A percentile compares a stretch with the other conserved stretches of the same genome.
Conservation (phyloP, 2,888 invertebrate genomes). For the Pseudococcus longispinus region DNA sequence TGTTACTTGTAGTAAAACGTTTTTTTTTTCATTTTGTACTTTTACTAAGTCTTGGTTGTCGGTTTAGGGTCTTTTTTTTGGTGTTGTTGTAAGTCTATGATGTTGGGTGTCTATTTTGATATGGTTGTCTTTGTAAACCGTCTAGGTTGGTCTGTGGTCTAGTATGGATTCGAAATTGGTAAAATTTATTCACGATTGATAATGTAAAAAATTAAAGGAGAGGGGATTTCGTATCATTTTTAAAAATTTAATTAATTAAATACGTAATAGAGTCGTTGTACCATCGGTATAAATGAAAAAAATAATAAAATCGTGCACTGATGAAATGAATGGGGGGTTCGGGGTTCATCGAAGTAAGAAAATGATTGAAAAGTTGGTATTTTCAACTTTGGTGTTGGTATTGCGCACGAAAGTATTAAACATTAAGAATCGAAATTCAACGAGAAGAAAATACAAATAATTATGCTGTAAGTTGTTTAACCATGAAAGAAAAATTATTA, state of each 20-base stretch:
- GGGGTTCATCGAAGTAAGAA: background rate
- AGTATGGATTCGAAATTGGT: background rate
- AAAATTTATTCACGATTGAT: background rate
- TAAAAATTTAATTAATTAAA: background rate
- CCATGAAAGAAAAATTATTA: constrained; percentile 5
- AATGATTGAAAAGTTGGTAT: background rate
- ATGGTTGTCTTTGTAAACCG: background rate
- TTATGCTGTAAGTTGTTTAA: background rate
- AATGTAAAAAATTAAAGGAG: background rate
- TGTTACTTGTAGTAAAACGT: constrained; percentile 42
- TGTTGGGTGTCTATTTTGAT: background rate
- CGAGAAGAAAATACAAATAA: background rate
- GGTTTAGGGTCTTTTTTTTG: background rate
- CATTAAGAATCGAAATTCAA: background rate
- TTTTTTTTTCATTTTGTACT: background rate
- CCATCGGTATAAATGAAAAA: background rate
- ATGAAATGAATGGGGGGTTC: background rate
- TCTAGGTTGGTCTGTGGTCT: background rate
- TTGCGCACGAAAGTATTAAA: background rate
- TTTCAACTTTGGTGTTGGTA: background rate
- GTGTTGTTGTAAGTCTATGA: background rate
- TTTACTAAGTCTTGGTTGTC: background rate
- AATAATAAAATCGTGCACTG: background rate
- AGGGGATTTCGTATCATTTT: background rate
- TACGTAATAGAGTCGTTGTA: background rate